Percentiles rank a stretch among this genome's conserved stretches.
Conservation (phyloP, 2,888 invertebrate species). For the Salpingus planirostris region DNA sequence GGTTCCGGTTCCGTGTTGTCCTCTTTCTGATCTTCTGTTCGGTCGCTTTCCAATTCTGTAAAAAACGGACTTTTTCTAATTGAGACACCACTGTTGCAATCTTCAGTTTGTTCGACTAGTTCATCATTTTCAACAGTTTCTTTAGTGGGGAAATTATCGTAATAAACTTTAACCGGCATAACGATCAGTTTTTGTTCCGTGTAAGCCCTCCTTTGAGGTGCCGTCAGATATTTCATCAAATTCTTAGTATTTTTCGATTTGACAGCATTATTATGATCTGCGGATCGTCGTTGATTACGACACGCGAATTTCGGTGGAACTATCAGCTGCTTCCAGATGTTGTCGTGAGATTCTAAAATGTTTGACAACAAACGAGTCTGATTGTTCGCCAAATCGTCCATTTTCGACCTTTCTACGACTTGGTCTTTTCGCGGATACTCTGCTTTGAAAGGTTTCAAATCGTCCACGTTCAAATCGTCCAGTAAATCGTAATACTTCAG, state of each 20-base stretch:
- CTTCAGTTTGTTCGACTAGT: too few relatives aligned
- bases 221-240: conserved; percentile 9
- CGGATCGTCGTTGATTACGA: background rate
- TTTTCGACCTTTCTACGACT: background rate
- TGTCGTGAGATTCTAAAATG: conserved; percentile 17
- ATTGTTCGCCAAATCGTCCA: conserved; percentile 13
- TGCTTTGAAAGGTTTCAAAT: conserved; percentile 25
- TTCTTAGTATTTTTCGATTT: conserved; percentile 12
- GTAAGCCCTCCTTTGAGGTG: conserved; percentile 1
- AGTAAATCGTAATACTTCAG: conserved; percentile 25
- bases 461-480: conserved; percentile 27
- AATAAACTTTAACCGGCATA: conserved; percentile 27
- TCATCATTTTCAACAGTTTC: too few relatives aligned
- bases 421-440: conserved; percentile 27
- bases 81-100: too few relatives aligned
- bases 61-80: too few relatives aligned
- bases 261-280: conserved; percentile 3
- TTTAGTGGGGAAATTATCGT: conserved; percentile 19
- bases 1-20: too few relatives aligned
- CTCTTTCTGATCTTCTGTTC: too few relatives aligned
- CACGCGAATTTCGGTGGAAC: conserved; percentile 9
- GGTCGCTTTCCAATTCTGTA: too few relatives aligned
- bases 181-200: conserved; percentile 19
- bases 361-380: conserved; percentile 6
- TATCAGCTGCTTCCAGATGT: conserved; percentile 22